Percentiles rank a stretch among this genome's conserved stretches.
Conservation (phyloP, 2,888 invertebrate genomes). For the Eupithecia subfuscata region DNA sequence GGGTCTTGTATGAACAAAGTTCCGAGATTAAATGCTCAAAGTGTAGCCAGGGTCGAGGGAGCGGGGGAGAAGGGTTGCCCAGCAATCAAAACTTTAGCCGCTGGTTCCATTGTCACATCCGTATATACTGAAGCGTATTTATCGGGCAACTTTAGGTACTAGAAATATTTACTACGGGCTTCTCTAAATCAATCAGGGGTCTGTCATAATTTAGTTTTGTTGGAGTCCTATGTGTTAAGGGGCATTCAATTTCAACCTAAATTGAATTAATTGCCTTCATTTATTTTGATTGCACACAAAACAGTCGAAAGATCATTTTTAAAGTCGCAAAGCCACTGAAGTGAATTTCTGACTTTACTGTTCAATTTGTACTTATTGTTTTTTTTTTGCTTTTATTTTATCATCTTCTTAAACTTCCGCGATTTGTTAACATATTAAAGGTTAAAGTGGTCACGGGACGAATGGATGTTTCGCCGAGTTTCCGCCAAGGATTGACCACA, state of each 20-base stretch:
- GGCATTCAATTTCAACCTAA: not conserved
- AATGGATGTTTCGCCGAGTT: too few species aligned
- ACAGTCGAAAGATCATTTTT: not conserved
- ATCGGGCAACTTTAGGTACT: conserved; percentile 18
- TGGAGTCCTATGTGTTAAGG: not conserved
- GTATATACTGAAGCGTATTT: conserved; percentile 20
- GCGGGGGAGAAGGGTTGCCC: conserved; percentile 4
- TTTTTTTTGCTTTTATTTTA: too few species aligned
- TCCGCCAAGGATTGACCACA: too few species aligned
- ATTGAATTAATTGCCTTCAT: not conserved
- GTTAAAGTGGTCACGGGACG: too few species aligned
- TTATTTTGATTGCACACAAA: not conserved
- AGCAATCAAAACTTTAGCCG: conserved; percentile 46
- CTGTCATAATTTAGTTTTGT: not conserved
- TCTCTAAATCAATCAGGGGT: not conserved
- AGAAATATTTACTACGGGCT: conserved; percentile 12
- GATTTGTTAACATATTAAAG: too few species aligned
- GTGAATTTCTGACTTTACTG: not conserved
- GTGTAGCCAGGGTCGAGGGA: conserved; percentile 38
- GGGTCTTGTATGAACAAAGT: conserved; percentile 54
- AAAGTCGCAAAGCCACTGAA: not conserved
- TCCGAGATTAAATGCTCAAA: conserved; percentile 54
- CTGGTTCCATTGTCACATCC: conserved; percentile 29
- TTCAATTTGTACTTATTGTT: not conserved
- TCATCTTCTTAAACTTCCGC: too few species aligned